Evolutionary conservation across 2,113 vertebrate species (phyloP).

Genomic region (Oenanthe melanoleuca): DNA sequence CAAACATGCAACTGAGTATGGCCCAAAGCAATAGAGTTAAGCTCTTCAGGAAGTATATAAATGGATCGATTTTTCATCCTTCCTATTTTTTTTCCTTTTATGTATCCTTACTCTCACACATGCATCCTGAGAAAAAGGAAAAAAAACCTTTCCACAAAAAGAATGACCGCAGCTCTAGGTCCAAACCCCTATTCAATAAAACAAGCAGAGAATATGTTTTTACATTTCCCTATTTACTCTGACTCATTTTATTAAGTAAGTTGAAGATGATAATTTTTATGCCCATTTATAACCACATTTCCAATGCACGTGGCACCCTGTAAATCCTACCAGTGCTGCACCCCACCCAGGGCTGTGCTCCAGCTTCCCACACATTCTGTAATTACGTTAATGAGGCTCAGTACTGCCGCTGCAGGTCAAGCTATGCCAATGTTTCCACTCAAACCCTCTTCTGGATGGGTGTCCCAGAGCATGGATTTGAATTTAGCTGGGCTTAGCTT

Average conservation of each 20-base stretch:
- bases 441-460: not conserved
- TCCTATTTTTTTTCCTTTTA: not conserved
- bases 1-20: not conserved
- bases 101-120: not conserved
- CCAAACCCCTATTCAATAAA: slow-evolving; percentile 27
- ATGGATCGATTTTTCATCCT: not conserved
- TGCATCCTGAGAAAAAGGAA: not conserved
- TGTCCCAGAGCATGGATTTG: not conserved
- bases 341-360: slow-evolving; percentile 12
- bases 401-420: not conserved
- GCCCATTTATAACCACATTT: slow-evolving; percentile 65
- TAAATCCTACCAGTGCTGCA: slow-evolving; percentile 36
- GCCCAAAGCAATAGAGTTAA: not conserved
- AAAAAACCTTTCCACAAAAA: not conserved
- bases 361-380: not conserved
- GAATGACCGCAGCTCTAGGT: not conserved
- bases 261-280: slow-evolving; percentile 61
- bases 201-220: slow-evolving; percentile 43
- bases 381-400: not conserved
- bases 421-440: not conserved
- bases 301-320: slow-evolving; percentile 52
- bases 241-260: slow-evolving; percentile 65
- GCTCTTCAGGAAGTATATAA: not conserved
- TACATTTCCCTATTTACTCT: slow-evolving; percentile 70
- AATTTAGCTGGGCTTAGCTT: not conserved